Evolutionary conservation across 2,797 vertebrate genomes (phyloP), one percentile per base, ranked within the genome.

Genomic region (Selene dorsalis): DNA sequence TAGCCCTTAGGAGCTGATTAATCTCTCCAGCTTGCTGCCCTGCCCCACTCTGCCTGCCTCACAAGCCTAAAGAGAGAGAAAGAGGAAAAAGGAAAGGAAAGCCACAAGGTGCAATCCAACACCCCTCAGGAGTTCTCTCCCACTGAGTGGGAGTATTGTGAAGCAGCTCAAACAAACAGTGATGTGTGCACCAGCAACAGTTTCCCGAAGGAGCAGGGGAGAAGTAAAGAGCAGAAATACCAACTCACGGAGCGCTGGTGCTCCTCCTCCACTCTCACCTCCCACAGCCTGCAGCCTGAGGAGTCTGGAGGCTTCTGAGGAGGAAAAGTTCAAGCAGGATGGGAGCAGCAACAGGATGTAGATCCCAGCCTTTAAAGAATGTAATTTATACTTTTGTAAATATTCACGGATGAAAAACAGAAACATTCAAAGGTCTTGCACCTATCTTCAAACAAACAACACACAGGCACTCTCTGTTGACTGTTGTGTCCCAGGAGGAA

Each of bases 71-170:
- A 70, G 35, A 79, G 38, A 35, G 63, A 61, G 30, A 32, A 6
- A 3, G 59, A 64, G 63, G 71, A 56, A 20, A 55, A 67, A 69
- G 69, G 62, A 79, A 84, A 79, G 63, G 69, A 75, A 82, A 89
- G 30, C 74, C 79, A 81, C 52, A 77, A 82, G 85, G 65, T 83
- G 87, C 67, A 88, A 90, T 74, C 75, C 74, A 79, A 88, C 82
- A 85, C 91, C 82, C 62, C 35, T 53, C 1, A 87, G 77, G 83
- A 79, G 59, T 63, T 86, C 76, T 69, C 69, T 82, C 72, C 56
- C 69, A 35, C 67, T 84, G 86, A 91, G 88, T 90, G 79, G 83
- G 85, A 88, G 89, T 53, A 84, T 85, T 80, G 82, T 85, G 83
- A 60, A 78, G 80, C 63, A 39, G 68, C 74, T 88, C 77, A 88